Evolutionary conservation across 2,113 vertebrate species (phyloP).

Genomic region (Phaethornis superciliosus): DNA sequence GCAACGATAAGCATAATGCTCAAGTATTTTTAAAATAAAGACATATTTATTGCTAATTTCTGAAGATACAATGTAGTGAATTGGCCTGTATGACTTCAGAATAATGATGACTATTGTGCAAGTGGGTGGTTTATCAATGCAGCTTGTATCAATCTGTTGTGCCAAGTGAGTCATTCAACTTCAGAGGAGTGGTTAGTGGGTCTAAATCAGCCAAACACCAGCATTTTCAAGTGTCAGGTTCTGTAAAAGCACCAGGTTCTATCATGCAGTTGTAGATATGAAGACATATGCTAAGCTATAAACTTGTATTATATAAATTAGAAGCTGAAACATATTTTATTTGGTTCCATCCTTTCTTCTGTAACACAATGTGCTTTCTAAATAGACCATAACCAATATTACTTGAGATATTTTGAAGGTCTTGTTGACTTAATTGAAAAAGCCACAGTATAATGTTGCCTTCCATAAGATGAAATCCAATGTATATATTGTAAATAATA

Average conservation of each 20-base stretch:
- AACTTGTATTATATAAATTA: background rate
- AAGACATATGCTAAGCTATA: background rate
- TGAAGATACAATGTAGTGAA: background rate
- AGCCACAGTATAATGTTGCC: background rate
- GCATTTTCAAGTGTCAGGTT: background rate
- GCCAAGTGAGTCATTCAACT: background rate
- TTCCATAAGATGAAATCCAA: background rate
- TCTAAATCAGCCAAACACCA: background rate
- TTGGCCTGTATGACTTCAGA: background rate
- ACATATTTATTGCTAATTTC: background rate
- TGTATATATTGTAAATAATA: background rate
- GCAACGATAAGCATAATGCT: background rate
- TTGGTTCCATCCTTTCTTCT: background rate
- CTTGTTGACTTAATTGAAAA: background rate
- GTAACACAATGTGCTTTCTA: background rate
- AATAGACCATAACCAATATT: background rate
- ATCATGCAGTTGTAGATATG: background rate
- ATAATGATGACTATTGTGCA: background rate
- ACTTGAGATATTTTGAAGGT: background rate
- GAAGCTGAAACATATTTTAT: background rate
- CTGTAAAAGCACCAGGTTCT: background rate
- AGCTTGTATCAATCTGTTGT: background rate
- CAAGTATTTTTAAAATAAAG: background rate
- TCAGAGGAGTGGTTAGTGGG: background rate
- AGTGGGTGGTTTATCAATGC: background rate